Base-by-base conservation (phyloP, 2,113 vertebrate genomes). In the Sinocyclocheilus anshuiensis region DNA sequence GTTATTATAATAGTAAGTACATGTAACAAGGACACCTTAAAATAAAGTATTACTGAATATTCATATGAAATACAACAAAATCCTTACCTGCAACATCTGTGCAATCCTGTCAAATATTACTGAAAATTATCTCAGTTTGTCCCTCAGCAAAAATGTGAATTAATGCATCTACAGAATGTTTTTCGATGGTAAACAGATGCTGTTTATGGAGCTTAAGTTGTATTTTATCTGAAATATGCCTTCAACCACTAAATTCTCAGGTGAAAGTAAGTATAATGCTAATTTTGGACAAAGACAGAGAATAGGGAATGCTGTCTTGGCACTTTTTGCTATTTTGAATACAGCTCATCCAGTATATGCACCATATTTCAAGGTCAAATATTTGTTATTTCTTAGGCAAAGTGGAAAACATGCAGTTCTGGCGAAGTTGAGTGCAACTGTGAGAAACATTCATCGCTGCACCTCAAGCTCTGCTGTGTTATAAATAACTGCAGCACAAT, bases 401-500 rank as follows among this genome's bases (percentile, higher is more conserved):
- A 74, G 69, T 84, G 81, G 29, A 84, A 83, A 84, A 84, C 33
- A 42, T 13, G 33, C 69, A 57, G 13, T 26, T 22, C 69, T 42
- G 20, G n/a, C 11, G 6, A 59, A 57, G 48, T 84, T 9, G 50
- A 84, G 67, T 16, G 50, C 16, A 57, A 42, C 81, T 72, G 69
- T 42, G 81, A 84, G 69, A 74, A 74, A 69, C 69, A 84, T 33
- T 88, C 74, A 83, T 84, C 89, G 79, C 87, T 1, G 80, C 80
- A 59, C 42, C 92, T 91, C 92, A 85, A 91, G 93, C 93, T 93
- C 94, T 94, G 93, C 93, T 93, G 94, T 94, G 90, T 95, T 96
- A 95, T 96, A 97, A 97, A 97, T 96, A 97, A 95, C 93, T 87
- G 91, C 92, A 93, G 84, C 90, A 95, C 94, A 96, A 95, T 95